These are phyloP conservation scores for Eretmochelys imbricata DNA, from an alignment of 2,113 vertebrate species.

Conservation along the genomic window DNA sequence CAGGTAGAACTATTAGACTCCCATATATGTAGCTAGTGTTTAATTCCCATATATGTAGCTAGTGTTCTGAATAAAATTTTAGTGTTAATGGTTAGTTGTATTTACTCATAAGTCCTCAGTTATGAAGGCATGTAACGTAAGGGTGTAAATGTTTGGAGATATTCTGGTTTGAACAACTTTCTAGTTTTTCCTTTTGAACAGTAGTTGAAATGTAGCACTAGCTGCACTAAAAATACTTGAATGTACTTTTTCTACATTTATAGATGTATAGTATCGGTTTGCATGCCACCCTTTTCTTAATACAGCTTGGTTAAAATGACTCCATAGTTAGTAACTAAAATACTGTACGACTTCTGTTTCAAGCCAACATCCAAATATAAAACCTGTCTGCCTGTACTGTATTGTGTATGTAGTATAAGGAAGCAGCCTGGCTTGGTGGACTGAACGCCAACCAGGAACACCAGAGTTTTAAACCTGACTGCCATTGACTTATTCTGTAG, in stretches of 20 bases:
- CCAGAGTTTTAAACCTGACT: neutral
- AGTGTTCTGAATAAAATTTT: rapidly evolving
- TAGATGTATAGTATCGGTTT: rapidly evolving
- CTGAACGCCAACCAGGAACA: neutral
- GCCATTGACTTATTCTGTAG: too few species aligned
- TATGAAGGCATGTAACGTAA: neutral
- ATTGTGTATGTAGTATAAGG: neutral
- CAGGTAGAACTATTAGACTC: neutral
- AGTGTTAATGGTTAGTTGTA: rapidly evolving
- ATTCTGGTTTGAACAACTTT: neutral
- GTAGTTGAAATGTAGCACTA: neutral
- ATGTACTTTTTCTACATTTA: rapidly evolving
- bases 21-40: neutral
- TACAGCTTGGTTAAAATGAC: neutral
- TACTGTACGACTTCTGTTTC: neutral
- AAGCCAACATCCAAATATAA: neutral
- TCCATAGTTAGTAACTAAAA: neutral
- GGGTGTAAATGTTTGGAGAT: rapidly evolving
- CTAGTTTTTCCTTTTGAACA: neutral
- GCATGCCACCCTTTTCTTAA: neutral
- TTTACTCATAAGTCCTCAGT: neutral
- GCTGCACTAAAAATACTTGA: neutral
- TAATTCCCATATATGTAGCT: neutral
- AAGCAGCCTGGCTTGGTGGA: neutral
- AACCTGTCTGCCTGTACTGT: rapidly evolving